Conservation (phyloP, 2,113 vertebrate species). For the Phyllostomus hastatus region DNA sequence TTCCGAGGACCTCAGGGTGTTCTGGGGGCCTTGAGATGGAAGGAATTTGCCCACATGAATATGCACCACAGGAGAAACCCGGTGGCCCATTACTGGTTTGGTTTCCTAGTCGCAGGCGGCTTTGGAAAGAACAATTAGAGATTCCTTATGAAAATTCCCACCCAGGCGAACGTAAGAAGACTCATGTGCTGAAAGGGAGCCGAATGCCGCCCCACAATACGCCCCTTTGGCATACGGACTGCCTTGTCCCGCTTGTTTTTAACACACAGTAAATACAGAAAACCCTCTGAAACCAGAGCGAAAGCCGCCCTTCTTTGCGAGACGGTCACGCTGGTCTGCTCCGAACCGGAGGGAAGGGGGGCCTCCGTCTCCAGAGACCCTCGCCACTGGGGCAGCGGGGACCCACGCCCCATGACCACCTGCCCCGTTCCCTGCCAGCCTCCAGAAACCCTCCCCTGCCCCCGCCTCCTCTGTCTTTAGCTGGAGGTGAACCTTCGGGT, state of each 20-base stretch:
- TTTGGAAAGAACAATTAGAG: background rate
- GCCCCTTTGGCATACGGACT: background rate
- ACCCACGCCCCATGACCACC: background rate
- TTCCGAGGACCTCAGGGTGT: background rate
- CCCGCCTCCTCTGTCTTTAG: background rate
- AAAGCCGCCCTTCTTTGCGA: background rate
- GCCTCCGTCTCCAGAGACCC: background rate
- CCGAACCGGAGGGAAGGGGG: too few relatives aligned
- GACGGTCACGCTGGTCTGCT: too few relatives aligned
- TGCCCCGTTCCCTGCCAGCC: too few relatives aligned
- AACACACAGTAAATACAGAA: background rate
- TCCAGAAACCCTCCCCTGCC: too few relatives aligned
- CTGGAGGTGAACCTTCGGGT: background rate
- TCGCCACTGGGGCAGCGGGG: background rate
- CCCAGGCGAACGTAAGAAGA: background rate
- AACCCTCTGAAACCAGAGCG: background rate
- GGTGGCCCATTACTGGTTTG: background rate
- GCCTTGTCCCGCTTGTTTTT: background rate
- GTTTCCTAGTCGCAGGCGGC: background rate
- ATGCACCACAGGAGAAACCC: background rate
- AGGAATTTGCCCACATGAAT: background rate
- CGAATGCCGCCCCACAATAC: background rate
- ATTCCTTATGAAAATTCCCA: background rate
- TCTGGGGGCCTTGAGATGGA: background rate
- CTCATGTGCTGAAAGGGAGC: background rate